Conservation (phyloP, 2,888 invertebrate genomes). For the Oscheius onirici region DNA sequence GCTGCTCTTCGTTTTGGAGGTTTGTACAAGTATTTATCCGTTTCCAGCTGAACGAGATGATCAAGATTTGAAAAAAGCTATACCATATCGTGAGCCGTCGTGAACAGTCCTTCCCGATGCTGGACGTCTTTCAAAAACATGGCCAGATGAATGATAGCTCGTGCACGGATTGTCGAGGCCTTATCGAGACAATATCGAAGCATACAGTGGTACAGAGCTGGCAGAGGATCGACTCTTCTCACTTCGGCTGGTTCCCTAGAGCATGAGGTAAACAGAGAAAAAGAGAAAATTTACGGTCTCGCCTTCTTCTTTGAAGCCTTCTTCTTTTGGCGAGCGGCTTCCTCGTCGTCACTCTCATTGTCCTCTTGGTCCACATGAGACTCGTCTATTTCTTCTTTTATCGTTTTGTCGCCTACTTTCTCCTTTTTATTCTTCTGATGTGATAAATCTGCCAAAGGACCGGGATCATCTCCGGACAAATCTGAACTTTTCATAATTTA, state of each 20-base stretch:
- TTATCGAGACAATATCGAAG: conserved; percentile 76
- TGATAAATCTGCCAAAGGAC: background rate
- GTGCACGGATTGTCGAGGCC: conserved; percentile 78
- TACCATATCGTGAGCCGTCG: conserved; percentile 22
- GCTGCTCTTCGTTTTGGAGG: background rate
- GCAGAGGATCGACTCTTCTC: conserved; percentile 12
- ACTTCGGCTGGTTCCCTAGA: background rate
- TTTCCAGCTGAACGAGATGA: conserved; percentile 6
- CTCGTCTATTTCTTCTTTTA: conserved; percentile 17
- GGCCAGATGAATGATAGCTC: conserved; percentile 77
- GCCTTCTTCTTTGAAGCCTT: conserved; percentile 7
- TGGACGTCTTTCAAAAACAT: background rate
- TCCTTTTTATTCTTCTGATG: background rate
- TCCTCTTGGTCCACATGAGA: background rate
- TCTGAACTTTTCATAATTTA: background rate
- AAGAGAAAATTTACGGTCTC: background rate
- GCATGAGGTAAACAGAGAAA: background rate
- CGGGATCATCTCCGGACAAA: conserved; percentile 8
- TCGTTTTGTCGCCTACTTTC: background rate
- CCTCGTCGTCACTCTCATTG: conserved; percentile 2
- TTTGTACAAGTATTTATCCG: conserved; percentile 10
- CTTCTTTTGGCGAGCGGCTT: background rate
- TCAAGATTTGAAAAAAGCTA: background rate
- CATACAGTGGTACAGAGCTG: conserved; percentile 74
- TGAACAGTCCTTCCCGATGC: conserved; percentile 4